Base-by-base conservation (phyloP, 1,140 invertebrate species). In the Drosophila albomicans region DNA sequence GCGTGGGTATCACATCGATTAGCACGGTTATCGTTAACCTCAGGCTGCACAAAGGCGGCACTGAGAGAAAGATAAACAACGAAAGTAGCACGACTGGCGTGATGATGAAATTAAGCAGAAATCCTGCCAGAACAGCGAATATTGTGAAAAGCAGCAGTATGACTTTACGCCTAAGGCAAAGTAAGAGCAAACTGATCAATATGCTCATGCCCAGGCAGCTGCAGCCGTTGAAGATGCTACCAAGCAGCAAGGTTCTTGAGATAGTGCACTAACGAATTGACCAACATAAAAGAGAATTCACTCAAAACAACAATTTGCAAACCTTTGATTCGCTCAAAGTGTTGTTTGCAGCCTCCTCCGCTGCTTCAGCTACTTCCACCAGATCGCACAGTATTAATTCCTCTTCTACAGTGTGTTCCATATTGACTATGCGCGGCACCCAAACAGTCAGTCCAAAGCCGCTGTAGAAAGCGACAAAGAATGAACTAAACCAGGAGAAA, bases 1-100 rank as follows among this genome's bases (percentile, higher is more conserved):
- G 54, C 1, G 81, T 86, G 5, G 82, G 81, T 8, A 81, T 35
- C 6, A 74, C 6, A 61, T 85, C 81, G 16, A 85, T 62, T n/a
- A 86, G 0, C 8, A 81, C 16, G 1, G 62, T 15, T 0, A 49
- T 0, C 0, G 30, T 2, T 54, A 85, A n/a, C 7, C 78, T 16
- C 1, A 81, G 0, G 11, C 62, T 30, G 16, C 75, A 69, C 28
- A 81, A 2, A 0, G 58, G 16, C 0, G 70, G 38, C 46, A 68
- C 58, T 7, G 57, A 52, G 0, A 78, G 5, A 0, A 62, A 20
- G 13, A 75, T 25, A 15, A 78, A 75, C 0, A 35, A 20, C 0
- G 25, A 0, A 5, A 78, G 6, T 5, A 81, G 41, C 2, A 68
- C 0, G 5, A 5, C 0, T 1, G 35, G 4, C 0, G 20, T 1